Percentiles rank a stretch among this genome's conserved stretches.
These are phyloP conservation scores for Oncorhynchus gorbuscha DNA, from an alignment of 2,113 vertebrate genomes.

Conservation along the genomic window DNA sequence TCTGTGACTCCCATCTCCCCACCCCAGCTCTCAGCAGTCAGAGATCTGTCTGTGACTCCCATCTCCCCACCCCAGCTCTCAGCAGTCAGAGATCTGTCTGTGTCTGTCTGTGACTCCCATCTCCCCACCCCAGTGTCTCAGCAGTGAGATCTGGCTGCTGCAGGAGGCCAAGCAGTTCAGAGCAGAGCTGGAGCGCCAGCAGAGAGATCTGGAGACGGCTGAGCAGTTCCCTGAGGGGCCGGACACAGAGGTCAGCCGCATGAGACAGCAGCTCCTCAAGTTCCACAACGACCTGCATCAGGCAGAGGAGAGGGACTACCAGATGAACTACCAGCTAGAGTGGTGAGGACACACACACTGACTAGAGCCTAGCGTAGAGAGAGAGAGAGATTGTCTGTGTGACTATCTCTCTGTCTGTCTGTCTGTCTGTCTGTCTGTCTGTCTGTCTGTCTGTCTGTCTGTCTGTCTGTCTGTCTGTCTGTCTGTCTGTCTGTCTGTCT, in stretches of 20 bases:
- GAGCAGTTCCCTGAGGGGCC: conserved; percentile 71
- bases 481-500: too few relatives aligned
- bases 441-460: too few relatives aligned
- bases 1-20: too few relatives aligned
- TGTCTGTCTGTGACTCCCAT: neutral
- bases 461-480: too few relatives aligned
- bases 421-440: too few relatives aligned
- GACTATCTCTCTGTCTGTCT: too few relatives aligned
- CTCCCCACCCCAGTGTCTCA: conserved; percentile 74
- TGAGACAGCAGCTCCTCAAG: conserved; percentile 77
- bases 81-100: neutral
- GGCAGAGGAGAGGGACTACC: conserved; percentile 67
- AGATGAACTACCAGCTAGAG: conserved; percentile 70
- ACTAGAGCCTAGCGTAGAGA: too few relatives aligned
- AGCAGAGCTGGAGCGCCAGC: conserved; percentile 74
- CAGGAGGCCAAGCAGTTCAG: conserved; percentile 77
- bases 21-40: too few relatives aligned
- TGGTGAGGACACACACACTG: conserved; percentile 11
- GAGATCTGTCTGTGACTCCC: too few relatives aligned
- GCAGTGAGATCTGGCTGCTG: conserved; percentile 80
- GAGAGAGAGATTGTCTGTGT: neutral
- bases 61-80: too few relatives aligned
- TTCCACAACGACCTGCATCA: conserved; percentile 72
- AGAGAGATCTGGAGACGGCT: conserved; percentile 69
- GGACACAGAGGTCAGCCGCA: conserved; percentile 70